A percentile compares a stretch with the other conserved stretches of the same genome.
phyloP scores from a whole-genome alignment of 2,888 invertebrate genomes.

The Melipona bicolor region DNA sequence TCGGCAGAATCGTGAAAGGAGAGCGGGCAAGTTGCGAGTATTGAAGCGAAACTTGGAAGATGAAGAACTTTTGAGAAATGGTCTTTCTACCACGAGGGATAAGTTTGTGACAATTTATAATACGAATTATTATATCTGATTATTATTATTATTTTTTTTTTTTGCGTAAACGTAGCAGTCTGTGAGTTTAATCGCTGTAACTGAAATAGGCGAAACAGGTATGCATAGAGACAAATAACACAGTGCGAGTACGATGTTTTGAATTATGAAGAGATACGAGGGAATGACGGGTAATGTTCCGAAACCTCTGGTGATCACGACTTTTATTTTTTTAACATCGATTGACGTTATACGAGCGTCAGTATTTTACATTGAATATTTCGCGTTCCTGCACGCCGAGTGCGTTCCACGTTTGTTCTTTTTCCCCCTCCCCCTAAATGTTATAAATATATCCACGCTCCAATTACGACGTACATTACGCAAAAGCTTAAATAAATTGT shows the following conservation, averaged over 20 bases:
- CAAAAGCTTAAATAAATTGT: neutral
- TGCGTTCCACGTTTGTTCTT: neutral
- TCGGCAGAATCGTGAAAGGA: neutral
- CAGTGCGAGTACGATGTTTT: neutral
- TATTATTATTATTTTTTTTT: neutral
- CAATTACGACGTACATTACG: neutral
- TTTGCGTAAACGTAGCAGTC: neutral
- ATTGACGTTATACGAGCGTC: too few species aligned
- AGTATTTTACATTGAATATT: neutral
- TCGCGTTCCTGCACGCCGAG: neutral
- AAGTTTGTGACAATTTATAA: neutral
- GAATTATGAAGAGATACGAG: neutral
- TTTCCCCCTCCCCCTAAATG: neutral
- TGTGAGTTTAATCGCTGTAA: neutral
- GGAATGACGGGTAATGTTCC: neutral
- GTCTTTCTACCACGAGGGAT: neutral
- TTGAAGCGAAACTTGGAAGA: neutral
- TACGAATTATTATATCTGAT: neutral
- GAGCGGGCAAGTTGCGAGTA: neutral
- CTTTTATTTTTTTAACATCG: too few species aligned
- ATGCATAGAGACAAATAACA: neutral
- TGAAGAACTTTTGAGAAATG: neutral
- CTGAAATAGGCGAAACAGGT: neutral
- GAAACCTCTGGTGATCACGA: too few species aligned
- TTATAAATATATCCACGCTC: neutral